These are phyloP conservation scores for Epirrhoe alternata DNA, from an alignment of 2,888 invertebrate species.

Conservation along the genomic window DNA sequence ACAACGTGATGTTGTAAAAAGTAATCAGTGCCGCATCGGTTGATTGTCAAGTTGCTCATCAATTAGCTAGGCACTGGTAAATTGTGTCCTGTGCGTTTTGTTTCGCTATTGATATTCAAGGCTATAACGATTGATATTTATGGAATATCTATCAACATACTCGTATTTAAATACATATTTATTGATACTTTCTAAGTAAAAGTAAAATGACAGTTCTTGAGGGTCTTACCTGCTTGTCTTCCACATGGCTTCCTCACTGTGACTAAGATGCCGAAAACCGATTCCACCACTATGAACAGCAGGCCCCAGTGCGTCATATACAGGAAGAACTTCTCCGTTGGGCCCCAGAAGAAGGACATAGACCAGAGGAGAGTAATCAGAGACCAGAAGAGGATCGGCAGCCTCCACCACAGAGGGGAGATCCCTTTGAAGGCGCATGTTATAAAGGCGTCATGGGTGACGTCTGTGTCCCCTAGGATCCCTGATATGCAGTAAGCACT, in stretches of 20 bases:
- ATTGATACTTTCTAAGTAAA: no score
- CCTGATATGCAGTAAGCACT: conserved; percentile 64
- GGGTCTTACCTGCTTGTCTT: conserved; percentile 57
- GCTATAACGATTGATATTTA: neutral
- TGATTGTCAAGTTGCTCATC: conserved; percentile 42
- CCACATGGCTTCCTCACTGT: conserved; percentile 55
- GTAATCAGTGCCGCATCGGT: conserved; percentile 50
- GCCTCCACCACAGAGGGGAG: conserved; percentile 73
- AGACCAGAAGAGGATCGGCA: conserved; percentile 74
- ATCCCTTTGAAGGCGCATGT: conserved; percentile 61
- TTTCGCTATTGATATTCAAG: conserved; percentile 3
- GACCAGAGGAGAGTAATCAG: conserved; percentile 63
- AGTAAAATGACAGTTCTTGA: no score
- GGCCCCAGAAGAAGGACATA: conserved; percentile 70
- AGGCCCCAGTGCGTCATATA: conserved; percentile 86
- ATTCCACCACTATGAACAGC: conserved; percentile 68
- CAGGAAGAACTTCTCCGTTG: conserved; percentile 74
- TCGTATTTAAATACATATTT: no score
- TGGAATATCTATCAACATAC: no score
- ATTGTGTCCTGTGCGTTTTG: conserved; percentile 16
- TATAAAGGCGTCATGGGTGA: conserved; percentile 61
- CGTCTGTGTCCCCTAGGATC: conserved; percentile 59
- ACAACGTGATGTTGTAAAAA: conserved; percentile 49
- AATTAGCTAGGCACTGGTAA: conserved; percentile 23
- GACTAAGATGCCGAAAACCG: conserved; percentile 69